Evolutionary conservation across 1,140 invertebrate genomes (phyloP), one percentile per base, ranked within the genome.

Genomic region (Phthorimaea operculella): DNA sequence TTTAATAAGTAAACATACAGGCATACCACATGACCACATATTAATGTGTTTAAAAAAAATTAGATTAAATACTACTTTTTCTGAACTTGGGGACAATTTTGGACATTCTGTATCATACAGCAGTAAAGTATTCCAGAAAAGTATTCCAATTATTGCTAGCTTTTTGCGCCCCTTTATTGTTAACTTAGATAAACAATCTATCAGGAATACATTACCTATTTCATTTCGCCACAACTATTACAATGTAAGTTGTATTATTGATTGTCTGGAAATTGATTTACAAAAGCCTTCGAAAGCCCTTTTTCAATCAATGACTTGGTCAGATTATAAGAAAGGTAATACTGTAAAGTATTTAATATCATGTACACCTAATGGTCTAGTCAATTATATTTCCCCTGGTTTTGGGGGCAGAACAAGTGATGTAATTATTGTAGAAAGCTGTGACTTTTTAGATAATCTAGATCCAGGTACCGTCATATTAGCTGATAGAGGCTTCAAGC

Each of bases 381-480:
- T 81, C 14, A 76, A 75, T 61, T 85, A 69, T 50, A 60, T 85
- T 33, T 86, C 81, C 7, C 52, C 68, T 52, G 81, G 76, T 7
- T 85, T 68, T 67, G 68, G 77, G 21, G 81, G 83, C 28, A 64
- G 75, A 59, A 63, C 66, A 10, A 66, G 66, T 21, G 54, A 55
- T 33, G 54, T 50, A 21, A 5, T 16, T 36, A 10, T 50, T 15
- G 51, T 62, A 36, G 54, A 58, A 51, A 52, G 21, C 42, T 49
- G 15, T 45, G 45, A 51, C 15, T 54, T 54, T 45, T 15, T 45
- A 45, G 12, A 59, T 45, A 42, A 12, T 33, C 33, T 59, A 17
- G 4, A 59, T n/a, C 21, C 33, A 6, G 50, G 50, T 36, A 55
- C 21, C 11, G 18, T 11, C 36, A 18, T 59, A 1, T 17, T 59